A percentile compares a stretch with the other conserved stretches of the same genome.
These are phyloP conservation scores for Daubentonia madagascariensis DNA, from an alignment of 2,113 vertebrate genomes.

Conservation along the genomic window DNA sequence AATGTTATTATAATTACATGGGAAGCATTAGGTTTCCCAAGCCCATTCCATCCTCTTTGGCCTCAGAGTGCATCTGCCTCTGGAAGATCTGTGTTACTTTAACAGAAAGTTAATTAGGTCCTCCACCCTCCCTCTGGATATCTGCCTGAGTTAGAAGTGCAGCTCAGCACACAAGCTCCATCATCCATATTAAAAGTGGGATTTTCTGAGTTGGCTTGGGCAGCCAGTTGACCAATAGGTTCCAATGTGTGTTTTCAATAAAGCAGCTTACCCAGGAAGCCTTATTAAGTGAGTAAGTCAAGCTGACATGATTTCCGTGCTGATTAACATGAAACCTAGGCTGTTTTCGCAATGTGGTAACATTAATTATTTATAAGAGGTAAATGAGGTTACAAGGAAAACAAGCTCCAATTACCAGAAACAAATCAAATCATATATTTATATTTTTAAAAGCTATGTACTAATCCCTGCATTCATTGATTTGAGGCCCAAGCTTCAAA, in stretches of 20 bases:
- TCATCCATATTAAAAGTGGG: conserved; percentile 84
- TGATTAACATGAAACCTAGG: conserved; percentile 76
- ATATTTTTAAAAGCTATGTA: conserved; percentile 55
- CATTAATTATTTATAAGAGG: conserved; percentile 68
- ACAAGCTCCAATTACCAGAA: conserved; percentile 67
- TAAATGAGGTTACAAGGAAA: conserved; percentile 57
- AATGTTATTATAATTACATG: conserved; percentile 39
- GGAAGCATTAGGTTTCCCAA: conserved; percentile 51
- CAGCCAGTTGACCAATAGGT: conserved; percentile 74
- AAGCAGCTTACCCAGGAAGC: conserved; percentile 86
- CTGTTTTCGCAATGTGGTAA: conserved; percentile 36
- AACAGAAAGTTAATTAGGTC: conserved; percentile 78
- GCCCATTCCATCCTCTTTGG: neutral
- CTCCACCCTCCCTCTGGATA: conserved; percentile 57
- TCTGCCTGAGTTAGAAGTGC: conserved; percentile 76
- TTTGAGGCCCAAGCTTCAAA: conserved; percentile 44
- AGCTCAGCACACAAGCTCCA: conserved; percentile 79
- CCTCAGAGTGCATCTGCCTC: conserved; percentile 50
- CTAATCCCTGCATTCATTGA: conserved; percentile 60
- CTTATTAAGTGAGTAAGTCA: conserved; percentile 83
- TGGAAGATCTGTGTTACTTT: conserved; percentile 48
- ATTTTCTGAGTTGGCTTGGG: conserved; percentile 81
- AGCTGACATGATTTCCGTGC: conserved; percentile 68
- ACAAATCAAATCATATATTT: conserved; percentile 71
- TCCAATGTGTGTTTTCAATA: conserved; percentile 81